Evolutionary conservation across 2,797 vertebrate species (phyloP).

Genomic region (Cephalopachus bancanus): DNA sequence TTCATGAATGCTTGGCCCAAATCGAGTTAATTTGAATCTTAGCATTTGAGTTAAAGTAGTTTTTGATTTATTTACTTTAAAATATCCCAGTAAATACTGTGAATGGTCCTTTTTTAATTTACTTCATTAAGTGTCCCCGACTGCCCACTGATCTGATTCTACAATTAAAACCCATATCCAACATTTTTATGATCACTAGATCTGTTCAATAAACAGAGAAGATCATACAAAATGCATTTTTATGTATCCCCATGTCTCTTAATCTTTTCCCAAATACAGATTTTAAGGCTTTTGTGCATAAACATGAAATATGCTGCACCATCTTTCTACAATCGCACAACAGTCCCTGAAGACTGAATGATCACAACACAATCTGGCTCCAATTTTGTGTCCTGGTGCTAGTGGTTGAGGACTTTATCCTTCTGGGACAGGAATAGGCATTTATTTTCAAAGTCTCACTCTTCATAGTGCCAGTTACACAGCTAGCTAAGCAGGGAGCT

Average conservation of each 20-base stretch:
- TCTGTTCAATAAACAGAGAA: neutral
- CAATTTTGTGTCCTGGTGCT: neutral
- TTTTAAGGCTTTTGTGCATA: neutral
- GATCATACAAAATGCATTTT: neutral
- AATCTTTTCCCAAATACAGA: neutral
- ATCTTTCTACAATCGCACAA: neutral
- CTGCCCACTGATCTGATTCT: neutral
- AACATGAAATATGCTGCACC: neutral
- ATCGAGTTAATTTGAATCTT: neutral
- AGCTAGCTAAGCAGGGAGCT: rapidly evolving
- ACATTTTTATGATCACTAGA: neutral
- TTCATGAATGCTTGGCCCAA: neutral
- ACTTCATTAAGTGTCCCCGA: neutral
- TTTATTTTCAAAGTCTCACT: neutral
- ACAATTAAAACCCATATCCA: neutral
- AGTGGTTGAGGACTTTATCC: neutral
- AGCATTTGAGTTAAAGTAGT: neutral
- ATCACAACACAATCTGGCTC: neutral
- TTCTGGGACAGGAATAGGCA: too few species aligned
- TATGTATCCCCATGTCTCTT: too few species aligned
- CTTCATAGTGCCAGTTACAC: neutral
- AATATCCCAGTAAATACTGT: neutral
- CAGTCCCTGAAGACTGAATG: too few species aligned
- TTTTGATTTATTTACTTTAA: neutral
- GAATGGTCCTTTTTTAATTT: neutral